Conservation (phyloP, 2,888 invertebrate species). For the Nymphalis c-album region DNA sequence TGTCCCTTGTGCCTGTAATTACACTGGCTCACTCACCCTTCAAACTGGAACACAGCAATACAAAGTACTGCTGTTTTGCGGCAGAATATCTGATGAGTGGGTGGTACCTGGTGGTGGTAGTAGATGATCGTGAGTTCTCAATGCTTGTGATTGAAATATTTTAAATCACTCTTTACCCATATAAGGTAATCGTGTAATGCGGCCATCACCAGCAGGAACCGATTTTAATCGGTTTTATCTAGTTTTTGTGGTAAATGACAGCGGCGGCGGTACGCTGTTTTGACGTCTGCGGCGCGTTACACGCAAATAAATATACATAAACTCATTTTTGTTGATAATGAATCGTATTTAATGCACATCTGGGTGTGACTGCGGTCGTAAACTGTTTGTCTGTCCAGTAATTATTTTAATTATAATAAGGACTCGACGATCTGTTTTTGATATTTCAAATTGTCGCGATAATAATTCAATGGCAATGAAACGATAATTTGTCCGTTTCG, state of each 20-base stretch:
- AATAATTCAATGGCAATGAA: slow-evolving; percentile 41
- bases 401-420: slow-evolving; percentile 51
- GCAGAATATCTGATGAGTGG: too few species aligned
- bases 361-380: slow-evolving; percentile 77
- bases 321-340: slow-evolving; percentile 80
- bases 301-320: slow-evolving; percentile 74
- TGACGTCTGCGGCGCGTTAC: slow-evolving; percentile 62
- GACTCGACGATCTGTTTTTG: slow-evolving; percentile 46
- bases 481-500: slow-evolving; percentile 37
- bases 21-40: too few species aligned
- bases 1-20: too few species aligned
- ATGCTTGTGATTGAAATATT: too few species aligned
- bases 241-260: slow-evolving; percentile 74
- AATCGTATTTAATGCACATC: slow-evolving; percentile 71
- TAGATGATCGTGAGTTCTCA: too few species aligned
- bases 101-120: too few species aligned
- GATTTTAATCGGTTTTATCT: slow-evolving; percentile 65
- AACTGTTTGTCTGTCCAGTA: slow-evolving; percentile 48
- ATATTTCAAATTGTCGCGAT: slow-evolving; percentile 46
- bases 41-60: too few species aligned
- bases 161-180: background rate
- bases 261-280: slow-evolving; percentile 56
- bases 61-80: too few species aligned
- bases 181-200: slow-evolving; percentile 1
- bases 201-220: slow-evolving; percentile 38